Percentiles rank a stretch among this genome's conserved stretches.
These are phyloP conservation scores for Noctuana brunneofusca DNA, from an alignment of 2,888 invertebrate species.

Conservation along the genomic window DNA sequence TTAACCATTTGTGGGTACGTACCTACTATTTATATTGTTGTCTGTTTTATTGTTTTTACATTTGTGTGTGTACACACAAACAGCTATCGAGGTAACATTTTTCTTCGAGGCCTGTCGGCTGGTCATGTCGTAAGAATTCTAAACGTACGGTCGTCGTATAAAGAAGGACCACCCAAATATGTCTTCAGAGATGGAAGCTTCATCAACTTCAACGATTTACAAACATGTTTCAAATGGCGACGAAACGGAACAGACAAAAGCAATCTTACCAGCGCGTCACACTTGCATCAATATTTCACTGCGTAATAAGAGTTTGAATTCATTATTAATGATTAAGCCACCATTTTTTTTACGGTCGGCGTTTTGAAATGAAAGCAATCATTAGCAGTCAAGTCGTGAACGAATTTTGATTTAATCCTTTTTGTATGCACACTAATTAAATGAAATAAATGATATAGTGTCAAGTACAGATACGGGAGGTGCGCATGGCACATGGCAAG, in stretches of 20 bases:
- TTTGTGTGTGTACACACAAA: too few species aligned
- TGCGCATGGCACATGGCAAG: slow-evolving; percentile 19
- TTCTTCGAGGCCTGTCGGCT: too few species aligned
- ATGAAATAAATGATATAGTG: slow-evolving; percentile 13
- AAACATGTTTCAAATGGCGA: slow-evolving; percentile 25
- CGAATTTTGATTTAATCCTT: background rate
- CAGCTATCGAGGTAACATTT: too few species aligned
- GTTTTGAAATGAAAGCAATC: background rate
- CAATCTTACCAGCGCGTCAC: slow-evolving; percentile 22
- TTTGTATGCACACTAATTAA: background rate
- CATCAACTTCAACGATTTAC: slow-evolving; percentile 5
- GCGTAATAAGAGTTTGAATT: slow-evolving; percentile 37
- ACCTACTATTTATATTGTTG: too few species aligned
- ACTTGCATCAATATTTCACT: slow-evolving; percentile 36
- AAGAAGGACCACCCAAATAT: slow-evolving; percentile 33
- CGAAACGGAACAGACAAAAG: slow-evolving; percentile 36
- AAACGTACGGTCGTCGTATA: background rate
- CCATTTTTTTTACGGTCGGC: background rate
- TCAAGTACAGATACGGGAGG: slow-evolving; percentile 12
- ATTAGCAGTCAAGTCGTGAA: background rate
- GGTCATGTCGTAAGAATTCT: background rate
- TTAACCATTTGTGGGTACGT: too few species aligned
- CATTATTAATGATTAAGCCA: slow-evolving; percentile 33
- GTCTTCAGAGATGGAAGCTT: slow-evolving; percentile 31
- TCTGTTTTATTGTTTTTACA: too few species aligned